phyloP scores from a whole-genome alignment of 2,113 vertebrate genomes.

The Promerops cafer region DNA sequence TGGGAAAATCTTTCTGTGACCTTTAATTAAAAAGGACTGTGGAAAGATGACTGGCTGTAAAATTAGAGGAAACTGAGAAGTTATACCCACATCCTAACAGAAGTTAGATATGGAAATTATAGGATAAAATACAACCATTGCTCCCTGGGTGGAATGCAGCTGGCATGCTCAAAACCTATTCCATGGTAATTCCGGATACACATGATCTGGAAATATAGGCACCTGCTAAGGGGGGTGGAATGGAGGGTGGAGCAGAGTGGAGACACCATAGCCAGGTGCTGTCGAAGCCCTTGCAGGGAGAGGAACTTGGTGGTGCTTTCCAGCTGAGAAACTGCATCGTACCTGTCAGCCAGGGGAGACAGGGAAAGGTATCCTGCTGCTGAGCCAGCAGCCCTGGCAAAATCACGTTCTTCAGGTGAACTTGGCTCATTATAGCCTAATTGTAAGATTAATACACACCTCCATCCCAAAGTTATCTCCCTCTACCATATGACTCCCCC shows the following conservation, averaged over 20 bases:
- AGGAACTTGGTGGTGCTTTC: background rate
- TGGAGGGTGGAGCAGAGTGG: background rate
- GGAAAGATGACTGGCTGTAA: background rate
- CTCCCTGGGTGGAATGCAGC: background rate
- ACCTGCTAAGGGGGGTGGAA: background rate
- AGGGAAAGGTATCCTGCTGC: too few relatives aligned
- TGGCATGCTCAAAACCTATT: background rate
- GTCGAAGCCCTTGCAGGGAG: background rate
- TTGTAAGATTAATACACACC: background rate
- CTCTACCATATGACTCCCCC: too few relatives aligned
- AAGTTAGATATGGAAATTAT: background rate
- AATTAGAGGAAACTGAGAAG: background rate
- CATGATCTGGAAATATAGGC: background rate
- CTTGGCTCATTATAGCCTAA: background rate
- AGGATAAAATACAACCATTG: background rate
- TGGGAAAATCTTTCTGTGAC: background rate
- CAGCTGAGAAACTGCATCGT: background rate
- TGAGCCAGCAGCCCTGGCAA: background rate
- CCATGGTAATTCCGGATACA: too few relatives aligned
- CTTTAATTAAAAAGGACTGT: background rate
- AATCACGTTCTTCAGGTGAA: background rate
- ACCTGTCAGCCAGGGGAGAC: background rate
- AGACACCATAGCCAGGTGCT: rapidly evolving
- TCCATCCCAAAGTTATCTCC: background rate
- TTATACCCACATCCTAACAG: background rate